Base-by-base conservation (phyloP, 2,113 vertebrate species). In the Lepus americanus region DNA sequence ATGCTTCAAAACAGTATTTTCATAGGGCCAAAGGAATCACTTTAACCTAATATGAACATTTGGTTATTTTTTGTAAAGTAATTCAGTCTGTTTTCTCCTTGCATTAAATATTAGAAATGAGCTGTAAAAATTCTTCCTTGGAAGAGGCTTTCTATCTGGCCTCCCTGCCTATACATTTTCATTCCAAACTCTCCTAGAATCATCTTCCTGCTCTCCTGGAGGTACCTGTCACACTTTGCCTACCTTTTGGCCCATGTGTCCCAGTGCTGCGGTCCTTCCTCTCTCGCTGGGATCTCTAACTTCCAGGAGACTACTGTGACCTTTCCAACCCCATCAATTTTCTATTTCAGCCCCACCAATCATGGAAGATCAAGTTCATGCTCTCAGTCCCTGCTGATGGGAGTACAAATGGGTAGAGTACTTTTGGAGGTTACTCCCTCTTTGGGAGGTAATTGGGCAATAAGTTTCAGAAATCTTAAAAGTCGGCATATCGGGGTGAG, bases 381-480 rank as follows among this genome's bases (percentile, higher is more conserved):
- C 23, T 85, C 59, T 94, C 49, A 69, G 11, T 77, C 39, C 59
- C 5, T 78, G 44, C 77, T 61, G 67, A 9, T 0, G 5, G 51
- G 22, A 5, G 2, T n/a, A 49, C 6, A 51, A 29, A 80, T 25
- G 74, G 51, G 29, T 19, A 23, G 7, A 53, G 53, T 25, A 14
- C 33, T 66, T 64, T 11, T 64, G 44, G 63, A 66, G 19, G 33
- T 6, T 8, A 74, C 19, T 49, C 10, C 9, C 9, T 82, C 6
- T 92, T 49, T 31, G 9, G 19, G 23, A 19, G 8, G 7, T 61
- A 39, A 53, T 63, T 70, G 70, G n/a, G 25, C 20, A 74, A 10
- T 72, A 64, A 55, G 23, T 67, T 91, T 89, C n/a, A 89, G 94
- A 53, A 67, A 12, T 78, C 59, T 63, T 92, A 44, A 84, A 67